These are phyloP conservation scores for Ibycter americanus DNA, from an alignment of 2,797 vertebrate species.

Conservation along the genomic window DNA sequence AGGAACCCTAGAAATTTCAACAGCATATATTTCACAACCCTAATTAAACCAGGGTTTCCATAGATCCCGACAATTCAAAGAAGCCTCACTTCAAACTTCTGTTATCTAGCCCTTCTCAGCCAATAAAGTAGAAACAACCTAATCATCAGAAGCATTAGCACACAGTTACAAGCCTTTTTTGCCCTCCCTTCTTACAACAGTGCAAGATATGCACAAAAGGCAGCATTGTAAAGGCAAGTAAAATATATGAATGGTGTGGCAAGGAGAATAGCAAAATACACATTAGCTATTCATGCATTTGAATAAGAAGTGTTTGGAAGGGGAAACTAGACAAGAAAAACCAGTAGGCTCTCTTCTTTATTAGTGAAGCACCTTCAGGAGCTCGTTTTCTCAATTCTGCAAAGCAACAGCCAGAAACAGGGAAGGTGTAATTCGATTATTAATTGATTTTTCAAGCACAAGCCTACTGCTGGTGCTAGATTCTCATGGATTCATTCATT, in stretches of 20 bases:
- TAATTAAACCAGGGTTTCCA: slow-evolving; percentile 1
- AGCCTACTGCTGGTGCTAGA: neutral
- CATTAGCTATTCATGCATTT: neutral
- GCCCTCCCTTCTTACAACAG: neutral
- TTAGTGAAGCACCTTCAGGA: neutral
- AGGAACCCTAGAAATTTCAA: slow-evolving; percentile 25
- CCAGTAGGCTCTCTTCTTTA: neutral
- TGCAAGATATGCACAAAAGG: neutral
- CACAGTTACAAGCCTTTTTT: neutral
- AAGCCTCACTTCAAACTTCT: neutral
- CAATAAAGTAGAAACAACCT: neutral
- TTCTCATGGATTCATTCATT: fast-evolving
- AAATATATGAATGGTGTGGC: neutral
- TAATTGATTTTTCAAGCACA: neutral
- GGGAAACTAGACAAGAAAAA: neutral
- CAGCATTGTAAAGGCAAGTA: neutral
- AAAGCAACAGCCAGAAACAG: neutral
- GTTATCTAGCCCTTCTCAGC: slow-evolving; percentile 4
- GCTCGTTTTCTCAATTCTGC: neutral
- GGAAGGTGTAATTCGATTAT: neutral
- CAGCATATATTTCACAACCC: neutral
- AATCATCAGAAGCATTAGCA: neutral
- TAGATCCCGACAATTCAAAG: slow-evolving; percentile 3
- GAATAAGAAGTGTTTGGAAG: neutral
- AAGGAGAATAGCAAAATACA: neutral